Base-by-base conservation (phyloP, 1,140 invertebrate genomes). In the Papilio helenus region DNA sequence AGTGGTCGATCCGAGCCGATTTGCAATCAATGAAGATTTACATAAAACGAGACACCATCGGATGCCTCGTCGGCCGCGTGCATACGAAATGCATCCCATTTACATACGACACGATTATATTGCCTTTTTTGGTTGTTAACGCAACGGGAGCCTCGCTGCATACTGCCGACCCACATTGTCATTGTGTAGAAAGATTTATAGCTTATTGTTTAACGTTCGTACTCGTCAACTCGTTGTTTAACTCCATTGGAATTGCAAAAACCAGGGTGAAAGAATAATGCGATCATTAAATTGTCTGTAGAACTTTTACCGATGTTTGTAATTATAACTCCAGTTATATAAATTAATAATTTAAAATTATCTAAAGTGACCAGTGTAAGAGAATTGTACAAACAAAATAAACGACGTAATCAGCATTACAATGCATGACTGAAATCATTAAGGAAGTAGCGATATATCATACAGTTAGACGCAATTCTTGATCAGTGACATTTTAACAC, bases 11-110 rank as follows among this genome's bases (percentile, higher is more conserved):
- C 83, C 79, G 81, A 88, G 84, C 86, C 81, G 81, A 93, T 93
- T 93, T 93, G 86, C 91, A 93, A 93, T 93, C 87, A 93, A 92
- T 92, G 86, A 85, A 84, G 83, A 92, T 93, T 92, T 86, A 84
- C 90, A 92, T 92, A 91, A 87, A 90, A 82, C 87, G 85, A 85
- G 81, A 79, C 84, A 79, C 74, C 82, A 80, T 81, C 85, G 79
- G 83, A 83, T 86, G 82, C 76, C 61, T 82, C 73, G 77, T 44
- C 74, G 84, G 82, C 85, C 87, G 86, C 84, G 83, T 79, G 84
- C 80, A 87, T 89, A 83, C 85, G 82, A 88, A 89, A 87, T 86
- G 84, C 80, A 77, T 80, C 83, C 82, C 85, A 89, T 90, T 87
- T 79, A 78, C 80, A 82, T 86, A 79, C 83, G 84, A 84, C 83